Base-by-base conservation (phyloP, 37 sponge, comb jelly and placozoan genomes). In the Oopsacas minuta region DNA sequence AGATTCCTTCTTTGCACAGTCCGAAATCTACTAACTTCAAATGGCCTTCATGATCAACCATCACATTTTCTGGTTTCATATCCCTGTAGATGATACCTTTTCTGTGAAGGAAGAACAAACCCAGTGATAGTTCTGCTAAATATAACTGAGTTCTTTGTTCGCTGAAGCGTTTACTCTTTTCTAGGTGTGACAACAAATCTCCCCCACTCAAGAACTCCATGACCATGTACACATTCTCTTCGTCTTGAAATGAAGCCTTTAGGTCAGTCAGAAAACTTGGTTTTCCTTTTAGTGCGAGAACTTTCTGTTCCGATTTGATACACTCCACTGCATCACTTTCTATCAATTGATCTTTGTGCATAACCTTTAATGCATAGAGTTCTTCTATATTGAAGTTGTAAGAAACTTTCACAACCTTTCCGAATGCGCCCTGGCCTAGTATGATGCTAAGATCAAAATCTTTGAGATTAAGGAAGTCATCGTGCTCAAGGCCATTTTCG, bases 291-390 rank as follows among this genome's bases (percentile, higher is more conserved):
- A 97, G 86, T 10, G 98, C 98, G 36, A 97, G 88, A 30, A 97
- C 98, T 75, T 89, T 90, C 84, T 93, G 88, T 53, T 97, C 98
- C 37, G 92, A 91, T 83, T 94, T 91, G 0, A 93, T 94, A 38
- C 98, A 94, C 49, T 97, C 98, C 37, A 97, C 95, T 51, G 94
- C 98, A 69, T 97, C 98, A 46, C 94, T 93, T 37, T 94, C 92
- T 0, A 97, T 90, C 0, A 97, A 88, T 36, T 94, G 88, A 83
- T 97, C 94, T 81, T 97, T 97, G 88, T 97, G 94, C 61, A 97
- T 83, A 83, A 88, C 90, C 85, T 97, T 97, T 37, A 97, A 89
- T 49, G 98, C 98, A 86, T 87, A 97, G 22, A 34, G 75, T 34
- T 61, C 75, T 12, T 61, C 75, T 61, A 32, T 5, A 61, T 12